Conservation (phyloP, 2,888 invertebrate genomes). For the Parapristionchus giblindavisi region DNA sequence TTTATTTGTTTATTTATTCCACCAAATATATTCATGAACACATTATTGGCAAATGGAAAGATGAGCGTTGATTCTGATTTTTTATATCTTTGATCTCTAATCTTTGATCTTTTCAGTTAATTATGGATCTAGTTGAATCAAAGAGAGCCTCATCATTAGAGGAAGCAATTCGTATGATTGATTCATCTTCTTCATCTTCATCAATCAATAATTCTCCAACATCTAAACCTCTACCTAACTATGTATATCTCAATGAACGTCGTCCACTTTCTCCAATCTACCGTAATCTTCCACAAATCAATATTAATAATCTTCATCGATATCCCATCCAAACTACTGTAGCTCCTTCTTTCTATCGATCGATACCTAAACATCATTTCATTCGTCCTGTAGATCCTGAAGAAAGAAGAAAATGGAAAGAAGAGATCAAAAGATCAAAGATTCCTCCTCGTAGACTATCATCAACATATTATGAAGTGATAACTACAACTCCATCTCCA, state of each 20-base stretch:
- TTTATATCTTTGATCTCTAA: no score
- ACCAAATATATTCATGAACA: no score
- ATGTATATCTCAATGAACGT: conserved; percentile 24
- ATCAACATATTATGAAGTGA: conserved; percentile 6
- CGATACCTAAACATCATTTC: conserved; percentile 2
- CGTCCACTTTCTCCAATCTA: conserved; percentile 20
- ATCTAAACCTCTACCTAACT: conserved; percentile 14
- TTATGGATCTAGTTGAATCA: conserved; percentile 15
- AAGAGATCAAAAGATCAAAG: conserved; percentile 22
- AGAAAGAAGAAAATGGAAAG: conserved; percentile 36
- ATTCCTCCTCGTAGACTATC: neutral
- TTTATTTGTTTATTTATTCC: no score
- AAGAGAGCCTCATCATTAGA: neutral
- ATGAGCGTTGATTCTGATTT: no score
- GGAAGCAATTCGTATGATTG: neutral
- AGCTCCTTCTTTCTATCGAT: neutral
- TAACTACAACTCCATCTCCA: neutral
- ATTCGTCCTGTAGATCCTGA: conserved; percentile 30
- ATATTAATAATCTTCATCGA: neutral
- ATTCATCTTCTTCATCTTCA: neutral
- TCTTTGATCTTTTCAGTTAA: neutral
- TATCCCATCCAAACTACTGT: neutral
- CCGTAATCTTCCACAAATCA: neutral
- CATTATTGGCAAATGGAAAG: no score
- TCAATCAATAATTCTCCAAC: neutral